Base-by-base conservation (phyloP, 2,113 vertebrate genomes). In the Oreotragus oreotragus region DNA sequence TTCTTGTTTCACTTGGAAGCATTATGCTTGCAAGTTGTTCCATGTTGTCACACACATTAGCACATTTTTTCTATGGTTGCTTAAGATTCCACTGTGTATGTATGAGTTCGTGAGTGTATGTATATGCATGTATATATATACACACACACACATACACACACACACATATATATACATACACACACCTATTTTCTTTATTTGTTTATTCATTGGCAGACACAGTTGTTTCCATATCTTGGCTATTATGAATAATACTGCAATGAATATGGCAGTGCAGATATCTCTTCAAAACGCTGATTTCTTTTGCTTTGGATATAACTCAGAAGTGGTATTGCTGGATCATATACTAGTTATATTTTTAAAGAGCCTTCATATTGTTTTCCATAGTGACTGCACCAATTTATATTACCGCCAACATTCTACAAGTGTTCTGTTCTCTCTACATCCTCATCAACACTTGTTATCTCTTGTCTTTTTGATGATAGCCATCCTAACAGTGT, bases 161-260 rank as follows among this genome's bases (percentile, higher is more conserved):
- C 15, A 45, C 3, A 27, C 0, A 45, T 0, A 45, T 0, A 77
- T 0, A 60, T 1, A 15, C n/a, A n/a, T n/a, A 70, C 66, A 73
- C 13, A 45, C 23, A 28, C 43, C 36, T 39, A n/a, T n/a, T 81
- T 88, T 88, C 36, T 88, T 87, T n/a, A 88, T 57, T 21, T 23
- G 47, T 58, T 92, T 55, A 58, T 84, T 57, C 15, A 83, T 5
- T 94, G 30, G 28, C 8, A 10, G 12, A 62, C 12, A 47, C 43
- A 64, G 49, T 36, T 66, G 39, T 84, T 33, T 81, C 28, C 86
- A 53, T 64, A 66, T 94, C 28, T 79, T 88, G 13, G 58, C 58
- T 89, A 36, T 60, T 86, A 17, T 86, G 66, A 86, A 60, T 77
- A 60, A 77, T 25, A 55, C 12, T 77, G 66, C 17, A 77, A 17